A percentile compares a stretch with the other conserved stretches of the same genome.
Evolutionary conservation across 2,888 invertebrate genomes (phyloP).

Genomic region (Adelognathus sp.): DNA sequence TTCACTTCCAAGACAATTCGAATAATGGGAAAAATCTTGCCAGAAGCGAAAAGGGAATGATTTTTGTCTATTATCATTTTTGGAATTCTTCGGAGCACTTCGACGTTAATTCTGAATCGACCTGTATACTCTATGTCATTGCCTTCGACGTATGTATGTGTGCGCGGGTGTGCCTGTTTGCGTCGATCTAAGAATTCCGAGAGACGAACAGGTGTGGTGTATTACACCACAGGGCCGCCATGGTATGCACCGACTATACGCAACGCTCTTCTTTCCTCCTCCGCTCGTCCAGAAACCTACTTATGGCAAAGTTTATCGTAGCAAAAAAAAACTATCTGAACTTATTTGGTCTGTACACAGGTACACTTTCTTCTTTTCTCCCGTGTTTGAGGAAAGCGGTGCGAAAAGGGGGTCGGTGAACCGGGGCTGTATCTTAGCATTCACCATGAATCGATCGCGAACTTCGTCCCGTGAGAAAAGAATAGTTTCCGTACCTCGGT

Average conservation of each 20-base stretch:
- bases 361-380: not conserved
- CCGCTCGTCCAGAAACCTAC: constrained; percentile 46
- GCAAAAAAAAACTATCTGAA: constrained; percentile 15
- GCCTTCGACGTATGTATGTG: constrained; percentile 7
- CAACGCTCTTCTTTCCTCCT: not conserved
- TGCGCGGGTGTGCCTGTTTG: not conserved
- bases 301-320: constrained; percentile 45
- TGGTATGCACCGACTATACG: not conserved
- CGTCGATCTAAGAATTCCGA: constrained; percentile 30
- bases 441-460: not conserved
- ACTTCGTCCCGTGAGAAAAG: not conserved
- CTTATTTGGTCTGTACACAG: not conserved
- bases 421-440: not conserved
- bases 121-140: constrained; percentile 30
- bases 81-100: too few relatives aligned
- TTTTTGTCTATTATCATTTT: too few relatives aligned
- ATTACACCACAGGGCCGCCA: constrained; percentile 11
- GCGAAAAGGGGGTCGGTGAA: not conserved
- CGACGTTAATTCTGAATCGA: too few relatives aligned
- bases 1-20: too few relatives aligned
- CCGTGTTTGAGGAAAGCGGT: not conserved
- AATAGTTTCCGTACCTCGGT: not conserved
- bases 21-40: too few relatives aligned
- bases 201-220: constrained; percentile 3
- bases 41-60: too few relatives aligned